A percentile compares a stretch with the other conserved stretches of the same genome.
Evolutionary conservation across 2,888 invertebrate genomes (phyloP).

Genomic region (Hymenopus coronatus): DNA sequence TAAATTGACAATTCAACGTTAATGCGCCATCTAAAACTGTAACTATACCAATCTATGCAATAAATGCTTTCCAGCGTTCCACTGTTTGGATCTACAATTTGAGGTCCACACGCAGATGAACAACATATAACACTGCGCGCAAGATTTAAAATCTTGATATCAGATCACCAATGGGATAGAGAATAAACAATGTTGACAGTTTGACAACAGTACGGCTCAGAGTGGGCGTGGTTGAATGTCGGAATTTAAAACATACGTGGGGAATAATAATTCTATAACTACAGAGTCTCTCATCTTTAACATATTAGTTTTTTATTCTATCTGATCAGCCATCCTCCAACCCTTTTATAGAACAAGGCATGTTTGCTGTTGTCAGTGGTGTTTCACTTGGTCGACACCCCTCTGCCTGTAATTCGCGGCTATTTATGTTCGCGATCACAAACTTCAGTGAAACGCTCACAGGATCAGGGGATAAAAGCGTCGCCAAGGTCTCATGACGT

Average conservation of each 20-base stretch:
- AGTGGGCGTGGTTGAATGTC: background rate
- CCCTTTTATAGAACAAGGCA: background rate
- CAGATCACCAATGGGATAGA: background rate
- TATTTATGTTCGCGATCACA: constrained; percentile 10
- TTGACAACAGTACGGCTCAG: background rate
- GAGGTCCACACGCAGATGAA: too few relatives aligned
- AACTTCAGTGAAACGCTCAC: background rate
- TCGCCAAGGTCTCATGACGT: background rate
- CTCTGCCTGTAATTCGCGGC: background rate
- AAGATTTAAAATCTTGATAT: background rate
- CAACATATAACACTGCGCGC: background rate
- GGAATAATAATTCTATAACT: background rate
- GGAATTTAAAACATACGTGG: background rate
- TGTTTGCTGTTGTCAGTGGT: background rate
- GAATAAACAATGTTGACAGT: background rate
- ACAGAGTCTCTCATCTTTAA: background rate
- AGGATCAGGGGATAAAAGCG: background rate
- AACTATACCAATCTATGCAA: too few relatives aligned
- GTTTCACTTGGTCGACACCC: background rate
- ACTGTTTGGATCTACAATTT: too few relatives aligned
- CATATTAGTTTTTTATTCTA: background rate
- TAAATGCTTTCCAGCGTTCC: too few relatives aligned
- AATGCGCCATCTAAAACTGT: too few relatives aligned
- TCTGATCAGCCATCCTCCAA: background rate
- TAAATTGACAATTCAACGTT: too few relatives aligned